phyloP scores from a whole-genome alignment of 2,113 vertebrate genomes.

The Kryptolebias marmoratus region DNA sequence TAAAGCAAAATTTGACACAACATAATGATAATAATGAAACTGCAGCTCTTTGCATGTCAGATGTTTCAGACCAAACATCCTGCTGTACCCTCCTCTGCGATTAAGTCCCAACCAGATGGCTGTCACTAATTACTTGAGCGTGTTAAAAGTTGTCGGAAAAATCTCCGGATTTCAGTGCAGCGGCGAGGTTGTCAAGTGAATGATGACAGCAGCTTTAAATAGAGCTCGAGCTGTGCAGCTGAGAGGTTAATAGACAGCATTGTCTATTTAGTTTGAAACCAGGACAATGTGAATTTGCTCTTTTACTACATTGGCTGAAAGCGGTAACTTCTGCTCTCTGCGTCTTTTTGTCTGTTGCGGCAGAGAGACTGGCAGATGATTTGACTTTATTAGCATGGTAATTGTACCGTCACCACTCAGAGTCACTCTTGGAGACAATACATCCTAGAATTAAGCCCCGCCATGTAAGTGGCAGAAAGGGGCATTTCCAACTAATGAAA shows the following conservation, averaged over 20 bases:
- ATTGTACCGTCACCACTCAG: not conserved
- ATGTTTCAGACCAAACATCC: not conserved
- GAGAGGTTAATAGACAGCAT: not conserved
- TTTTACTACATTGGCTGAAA: not conserved
- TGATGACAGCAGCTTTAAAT: slow-evolving; percentile 17
- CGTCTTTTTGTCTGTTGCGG: not conserved
- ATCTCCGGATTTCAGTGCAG: slow-evolving; percentile 31
- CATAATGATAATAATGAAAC: not conserved
- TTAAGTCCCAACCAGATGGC: slow-evolving; percentile 47
- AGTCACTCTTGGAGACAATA: not conserved
- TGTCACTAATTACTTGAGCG: slow-evolving; percentile 46
- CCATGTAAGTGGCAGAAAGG: not conserved
- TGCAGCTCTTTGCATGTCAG: not conserved
- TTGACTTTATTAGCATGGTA: not conserved
- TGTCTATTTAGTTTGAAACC: not conserved
- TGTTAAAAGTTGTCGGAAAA: slow-evolving; percentile 52
- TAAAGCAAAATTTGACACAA: not conserved
- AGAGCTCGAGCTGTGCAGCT: slow-evolving; percentile 15
- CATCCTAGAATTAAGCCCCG: not conserved
- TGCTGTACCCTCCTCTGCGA: slow-evolving; percentile 4
- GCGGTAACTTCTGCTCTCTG: not conserved
- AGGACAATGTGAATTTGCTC: not conserved
- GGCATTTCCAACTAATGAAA: slow-evolving; percentile 1
- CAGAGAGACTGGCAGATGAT: not conserved
- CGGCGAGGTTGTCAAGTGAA: slow-evolving; percentile 17